Evolutionary conservation across 2,888 invertebrate species (phyloP).

Genomic region (Athripsodes cinereus): DNA sequence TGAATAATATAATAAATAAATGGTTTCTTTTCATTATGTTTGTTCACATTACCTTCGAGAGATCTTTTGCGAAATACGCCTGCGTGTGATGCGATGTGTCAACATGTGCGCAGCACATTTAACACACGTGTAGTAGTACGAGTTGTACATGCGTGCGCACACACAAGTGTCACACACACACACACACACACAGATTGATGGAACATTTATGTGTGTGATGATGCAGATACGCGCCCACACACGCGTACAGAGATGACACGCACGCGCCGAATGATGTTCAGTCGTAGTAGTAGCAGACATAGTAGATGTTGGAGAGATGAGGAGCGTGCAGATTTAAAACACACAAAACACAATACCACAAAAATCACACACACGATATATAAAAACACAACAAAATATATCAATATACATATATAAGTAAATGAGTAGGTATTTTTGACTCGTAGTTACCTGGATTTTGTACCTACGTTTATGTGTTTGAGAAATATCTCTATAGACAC

Average conservation of each 20-base stretch:
- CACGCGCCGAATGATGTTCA: too few species aligned
- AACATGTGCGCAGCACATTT: background rate
- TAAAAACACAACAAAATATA: slow-evolving; percentile 1
- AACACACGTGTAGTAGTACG: slow-evolving; percentile 27
- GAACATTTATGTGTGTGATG: slow-evolving; percentile 5
- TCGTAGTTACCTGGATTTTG: too few species aligned
- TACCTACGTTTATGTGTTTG: too few species aligned
- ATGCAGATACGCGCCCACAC: slow-evolving; percentile 4
- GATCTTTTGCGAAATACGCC: slow-evolving; percentile 96
- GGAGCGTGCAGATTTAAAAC: slow-evolving; percentile 49
- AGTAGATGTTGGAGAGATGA: slow-evolving; percentile 17
- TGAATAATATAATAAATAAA: background rate
- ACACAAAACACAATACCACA: slow-evolving; percentile 42
- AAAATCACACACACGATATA: slow-evolving; percentile 20
- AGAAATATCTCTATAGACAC: too few species aligned
- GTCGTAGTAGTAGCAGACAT: slow-evolving; percentile 1
- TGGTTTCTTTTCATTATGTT: background rate
- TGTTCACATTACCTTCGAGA: slow-evolving; percentile 76
- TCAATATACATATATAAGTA: too few species aligned
- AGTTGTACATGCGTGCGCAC: slow-evolving; percentile 46
- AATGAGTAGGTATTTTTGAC: too few species aligned
- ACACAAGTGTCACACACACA: slow-evolving; percentile 11
- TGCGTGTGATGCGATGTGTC: slow-evolving; percentile 39
- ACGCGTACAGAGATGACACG: too few species aligned
- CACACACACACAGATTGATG: slow-evolving; percentile 15